Conservation (phyloP, 2,113 vertebrate genomes). For the Panthera leo region DNA sequence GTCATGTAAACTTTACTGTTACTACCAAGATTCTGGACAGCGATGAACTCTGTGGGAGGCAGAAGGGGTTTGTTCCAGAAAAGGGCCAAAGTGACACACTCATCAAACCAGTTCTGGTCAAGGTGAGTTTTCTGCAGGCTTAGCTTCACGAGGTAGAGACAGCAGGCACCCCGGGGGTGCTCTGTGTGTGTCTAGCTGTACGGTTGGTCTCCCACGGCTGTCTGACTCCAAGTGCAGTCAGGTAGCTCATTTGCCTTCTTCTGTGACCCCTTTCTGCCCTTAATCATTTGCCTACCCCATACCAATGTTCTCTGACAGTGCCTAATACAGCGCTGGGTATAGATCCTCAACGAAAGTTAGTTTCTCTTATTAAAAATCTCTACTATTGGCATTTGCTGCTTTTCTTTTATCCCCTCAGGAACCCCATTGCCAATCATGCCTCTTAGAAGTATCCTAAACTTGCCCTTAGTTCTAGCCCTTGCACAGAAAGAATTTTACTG, state of each 20-base stretch:
- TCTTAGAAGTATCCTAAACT: conserved; percentile 15
- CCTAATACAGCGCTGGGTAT: background rate
- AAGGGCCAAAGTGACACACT: conserved; percentile 74
- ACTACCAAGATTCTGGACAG: conserved; percentile 77
- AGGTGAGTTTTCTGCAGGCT: conserved; percentile 71
- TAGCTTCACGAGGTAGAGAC: background rate
- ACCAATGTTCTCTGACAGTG: background rate
- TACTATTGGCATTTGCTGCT: background rate
- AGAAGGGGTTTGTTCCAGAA: conserved; percentile 67
- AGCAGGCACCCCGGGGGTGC: background rate
- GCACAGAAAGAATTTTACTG: background rate
- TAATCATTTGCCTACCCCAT: background rate
- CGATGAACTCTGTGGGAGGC: conserved; percentile 66
- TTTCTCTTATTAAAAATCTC: background rate
- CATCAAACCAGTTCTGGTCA: conserved; percentile 79
- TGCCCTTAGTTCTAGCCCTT: background rate
- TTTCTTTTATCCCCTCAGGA: background rate
- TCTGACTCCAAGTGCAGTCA: background rate
- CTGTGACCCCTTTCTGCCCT: background rate
- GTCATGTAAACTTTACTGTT: conserved; percentile 74
- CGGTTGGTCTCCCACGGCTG: background rate
- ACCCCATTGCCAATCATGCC: background rate
- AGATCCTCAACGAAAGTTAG: background rate
- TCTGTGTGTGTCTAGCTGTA: accelerated
- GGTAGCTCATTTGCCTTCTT: background rate